Base-by-base conservation (phyloP, 2,888 invertebrate species). In the Heteropelma amictum region DNA sequence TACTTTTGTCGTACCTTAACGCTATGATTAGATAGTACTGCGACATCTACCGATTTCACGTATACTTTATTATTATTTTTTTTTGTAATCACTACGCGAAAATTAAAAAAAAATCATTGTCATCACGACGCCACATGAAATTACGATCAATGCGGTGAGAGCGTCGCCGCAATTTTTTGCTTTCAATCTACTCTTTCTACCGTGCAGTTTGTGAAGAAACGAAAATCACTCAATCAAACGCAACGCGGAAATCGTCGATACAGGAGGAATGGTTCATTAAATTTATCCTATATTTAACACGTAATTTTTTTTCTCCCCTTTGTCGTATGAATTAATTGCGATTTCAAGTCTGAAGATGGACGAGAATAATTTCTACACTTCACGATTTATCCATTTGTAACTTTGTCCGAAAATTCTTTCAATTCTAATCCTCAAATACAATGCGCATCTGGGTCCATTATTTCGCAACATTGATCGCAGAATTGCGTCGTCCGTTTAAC, bases 21-120 rank as follows among this genome's bases (percentile, higher is more conserved):
- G 40, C 63, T 78, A 78, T 54, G 71, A 71, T 76, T 76, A 72
- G 67, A 72, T 72, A 71, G 47, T 78, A 71, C 63, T 54, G 42
- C 63, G 49, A 63, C 56, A 71, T 67, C 65, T 63, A 76, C 28
- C 40, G 54, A 63, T 56, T 64, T 58, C 33, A 51, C 51, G 26
- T 58, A 76, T 56, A 67, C 47, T 23, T 47, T 60, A 35, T 47
- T 61, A 47, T 38, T 30, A 58, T 56, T 56, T 42, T 58, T 53
- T 65, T 40, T 54, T 40, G 14, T 14, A 56, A 14, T 23, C n/a
- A 47, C 58, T 67, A 47, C 8, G 7, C 45, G 19, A 64, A 75
- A 67, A 14, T n/a, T n/a, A n/a, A 7, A 60, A 64, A 68, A 61
- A 61, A 12, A 33, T 42, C 42, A 47, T 33, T 7, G 35, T 33